Conservation (phyloP, 2,888 invertebrate species). For the Drepanosiphum platanoidis region DNA sequence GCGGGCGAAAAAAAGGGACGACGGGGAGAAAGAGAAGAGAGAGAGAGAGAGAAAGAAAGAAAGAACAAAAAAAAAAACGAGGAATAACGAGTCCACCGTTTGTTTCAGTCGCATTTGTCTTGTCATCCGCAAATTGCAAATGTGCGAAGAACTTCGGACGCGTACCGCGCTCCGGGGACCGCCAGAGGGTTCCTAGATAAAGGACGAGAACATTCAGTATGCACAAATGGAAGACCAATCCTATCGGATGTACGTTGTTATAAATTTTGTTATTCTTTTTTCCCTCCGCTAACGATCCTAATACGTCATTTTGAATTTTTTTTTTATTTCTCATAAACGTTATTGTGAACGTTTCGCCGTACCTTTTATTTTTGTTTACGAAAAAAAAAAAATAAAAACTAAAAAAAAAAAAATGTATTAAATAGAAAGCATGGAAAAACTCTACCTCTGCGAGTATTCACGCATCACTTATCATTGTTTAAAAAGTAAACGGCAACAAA, state of each 20-base stretch:
- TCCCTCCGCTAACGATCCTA: neutral
- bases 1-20: neutral
- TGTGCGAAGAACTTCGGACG: constrained; percentile 45
- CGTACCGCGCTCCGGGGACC: constrained; percentile 27
- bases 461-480: constrained; percentile 43
- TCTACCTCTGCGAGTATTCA: neutral
- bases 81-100: constrained; percentile 43
- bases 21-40: neutral
- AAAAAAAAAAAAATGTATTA: neutral
- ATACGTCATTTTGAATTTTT: neutral
- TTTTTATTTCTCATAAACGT: neutral
- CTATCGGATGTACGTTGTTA: constrained; percentile 5
- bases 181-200: constrained; percentile 20
- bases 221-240: neutral
- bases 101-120: constrained; percentile 45
- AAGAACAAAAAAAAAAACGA: neutral
- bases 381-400: neutral
- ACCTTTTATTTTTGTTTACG: neutral
- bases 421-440: neutral
- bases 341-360: neutral
- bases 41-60: neutral
- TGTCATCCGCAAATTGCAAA: constrained; percentile 51
- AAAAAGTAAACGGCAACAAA: constrained; percentile 54
- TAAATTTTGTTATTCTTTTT: neutral
- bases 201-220: neutral